Evolutionary conservation across 2,888 invertebrate genomes (phyloP).

Genomic region (Nymphalis c-album): DNA sequence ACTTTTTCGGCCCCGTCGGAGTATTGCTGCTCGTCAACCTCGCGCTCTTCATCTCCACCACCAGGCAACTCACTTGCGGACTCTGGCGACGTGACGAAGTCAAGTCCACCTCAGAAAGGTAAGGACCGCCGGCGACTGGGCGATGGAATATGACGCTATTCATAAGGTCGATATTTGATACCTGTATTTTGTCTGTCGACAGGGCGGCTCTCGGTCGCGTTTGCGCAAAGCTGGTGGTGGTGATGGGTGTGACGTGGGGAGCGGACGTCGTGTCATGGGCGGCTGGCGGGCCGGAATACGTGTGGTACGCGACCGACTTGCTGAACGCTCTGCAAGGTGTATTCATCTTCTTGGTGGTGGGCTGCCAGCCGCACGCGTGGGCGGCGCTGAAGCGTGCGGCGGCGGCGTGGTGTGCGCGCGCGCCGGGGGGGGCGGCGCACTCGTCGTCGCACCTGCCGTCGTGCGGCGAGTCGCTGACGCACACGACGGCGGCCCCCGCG

Average conservation of each 20-base stretch:
- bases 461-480: constrained; percentile 88
- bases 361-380: constrained; percentile 91
- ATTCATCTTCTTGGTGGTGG: constrained; percentile 93
- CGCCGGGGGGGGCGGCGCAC: constrained; percentile 76
- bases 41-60: constrained; percentile 89
- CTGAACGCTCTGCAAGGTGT: constrained; percentile 94
- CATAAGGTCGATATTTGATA: not conserved
- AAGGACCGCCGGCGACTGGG: not conserved
- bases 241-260: constrained; percentile 81
- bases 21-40: constrained; percentile 89
- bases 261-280: constrained; percentile 92
- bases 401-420: constrained; percentile 72
- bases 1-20: constrained; percentile 93
- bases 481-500: constrained; percentile 86
- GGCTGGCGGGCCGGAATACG: constrained; percentile 88
- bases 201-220: constrained; percentile 90
- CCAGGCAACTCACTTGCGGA: constrained; percentile 92
- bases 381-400: constrained; percentile 65
- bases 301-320: constrained; percentile 92
- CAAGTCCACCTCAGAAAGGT: constrained; percentile 85
- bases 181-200: constrained; percentile 15
- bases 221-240: constrained; percentile 91
- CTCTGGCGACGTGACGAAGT: constrained; percentile 94
- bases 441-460: constrained; percentile 92
- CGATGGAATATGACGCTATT: not conserved